These are phyloP conservation scores for Neomicropteryx cornuta DNA, from an alignment of 1,140 invertebrate genomes.

Conservation along the genomic window DNA sequence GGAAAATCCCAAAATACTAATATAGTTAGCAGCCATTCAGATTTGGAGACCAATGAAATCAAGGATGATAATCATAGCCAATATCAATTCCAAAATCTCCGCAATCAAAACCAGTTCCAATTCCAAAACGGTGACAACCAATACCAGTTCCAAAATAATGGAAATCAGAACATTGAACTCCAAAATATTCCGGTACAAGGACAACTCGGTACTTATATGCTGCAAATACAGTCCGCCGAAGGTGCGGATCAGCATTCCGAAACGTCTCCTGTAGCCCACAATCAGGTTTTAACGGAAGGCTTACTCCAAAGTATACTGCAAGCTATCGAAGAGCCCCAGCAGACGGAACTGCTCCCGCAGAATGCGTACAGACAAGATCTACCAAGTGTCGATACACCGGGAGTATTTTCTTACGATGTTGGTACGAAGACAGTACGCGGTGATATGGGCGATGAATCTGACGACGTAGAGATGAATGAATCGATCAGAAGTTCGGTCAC, in stretches of 20 bases:
- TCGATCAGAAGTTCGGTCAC: conserved; percentile 27
- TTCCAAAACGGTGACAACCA: too few species aligned
- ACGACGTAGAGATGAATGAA: conserved; percentile 26
- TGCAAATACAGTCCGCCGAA: conserved; percentile 58
- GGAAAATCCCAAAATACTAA: conserved; percentile 24
- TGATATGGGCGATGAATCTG: conserved; percentile 22
- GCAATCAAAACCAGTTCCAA: too few species aligned
- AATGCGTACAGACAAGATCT: conserved; percentile 15
- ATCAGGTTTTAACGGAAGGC: conserved; percentile 64
- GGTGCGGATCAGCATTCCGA: conserved; percentile 24
- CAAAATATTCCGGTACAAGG: conserved; percentile 52
- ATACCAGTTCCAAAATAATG: too few species aligned
- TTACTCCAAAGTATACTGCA: conserved; percentile 66
- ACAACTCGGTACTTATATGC: conserved; percentile 51
- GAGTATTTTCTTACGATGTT: conserved; percentile 15
- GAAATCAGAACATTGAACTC: too few species aligned
- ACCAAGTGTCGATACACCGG: conserved; percentile 28
- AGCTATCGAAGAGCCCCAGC: conserved; percentile 53
- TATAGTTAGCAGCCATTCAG: conserved; percentile 16
- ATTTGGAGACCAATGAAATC: too few species aligned
- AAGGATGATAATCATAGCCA: too few species aligned
- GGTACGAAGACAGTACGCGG: conserved; percentile 15
- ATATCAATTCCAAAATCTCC: too few species aligned
- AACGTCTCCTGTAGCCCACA: conserved; percentile 45
- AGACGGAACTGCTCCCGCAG: conserved; percentile 9